A percentile compares a stretch with the other conserved stretches of the same genome.
Evolutionary conservation across 2,888 invertebrate species (phyloP).

Genomic region (Lypha dubia): DNA sequence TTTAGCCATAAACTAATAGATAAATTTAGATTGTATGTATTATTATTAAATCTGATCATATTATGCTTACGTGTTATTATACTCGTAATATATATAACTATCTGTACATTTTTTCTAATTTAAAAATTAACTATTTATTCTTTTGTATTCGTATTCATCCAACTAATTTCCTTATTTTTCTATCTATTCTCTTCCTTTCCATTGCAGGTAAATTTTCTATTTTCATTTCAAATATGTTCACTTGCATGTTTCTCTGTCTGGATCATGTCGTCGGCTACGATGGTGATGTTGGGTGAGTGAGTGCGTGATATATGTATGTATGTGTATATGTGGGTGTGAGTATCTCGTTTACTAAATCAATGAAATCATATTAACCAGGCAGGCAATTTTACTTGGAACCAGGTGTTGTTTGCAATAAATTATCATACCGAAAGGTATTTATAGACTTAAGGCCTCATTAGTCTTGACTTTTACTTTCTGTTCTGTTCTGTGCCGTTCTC

Average conservation of each 20-base stretch:
- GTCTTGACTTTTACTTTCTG: no score
- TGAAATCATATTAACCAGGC: not conserved
- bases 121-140: not conserved
- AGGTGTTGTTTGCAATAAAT: conserved; percentile 58
- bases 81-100: no score
- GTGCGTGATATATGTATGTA: not conserved
- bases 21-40: no score
- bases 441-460: no score
- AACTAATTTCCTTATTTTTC: conserved; percentile 26
- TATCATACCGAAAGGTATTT: conserved; percentile 2
- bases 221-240: no score
- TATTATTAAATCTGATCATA: no score
- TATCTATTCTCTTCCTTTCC: conserved; percentile 18
- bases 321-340: not conserved
- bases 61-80: no score
- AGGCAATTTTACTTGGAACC: conserved; percentile 32
- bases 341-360: not conserved
- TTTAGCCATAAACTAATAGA: no score
- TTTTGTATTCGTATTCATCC: not conserved
- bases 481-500: no score
- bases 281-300: not conserved
- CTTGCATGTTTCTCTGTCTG: no score
- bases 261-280: no score
- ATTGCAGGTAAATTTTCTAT: conserved; percentile 61
- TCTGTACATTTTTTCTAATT: conserved; percentile 1